Percentiles rank a stretch among this genome's conserved stretches.
These are phyloP conservation scores for Gopherus evgoodei DNA, from an alignment of 2,113 vertebrate species.

Conservation along the genomic window DNA sequence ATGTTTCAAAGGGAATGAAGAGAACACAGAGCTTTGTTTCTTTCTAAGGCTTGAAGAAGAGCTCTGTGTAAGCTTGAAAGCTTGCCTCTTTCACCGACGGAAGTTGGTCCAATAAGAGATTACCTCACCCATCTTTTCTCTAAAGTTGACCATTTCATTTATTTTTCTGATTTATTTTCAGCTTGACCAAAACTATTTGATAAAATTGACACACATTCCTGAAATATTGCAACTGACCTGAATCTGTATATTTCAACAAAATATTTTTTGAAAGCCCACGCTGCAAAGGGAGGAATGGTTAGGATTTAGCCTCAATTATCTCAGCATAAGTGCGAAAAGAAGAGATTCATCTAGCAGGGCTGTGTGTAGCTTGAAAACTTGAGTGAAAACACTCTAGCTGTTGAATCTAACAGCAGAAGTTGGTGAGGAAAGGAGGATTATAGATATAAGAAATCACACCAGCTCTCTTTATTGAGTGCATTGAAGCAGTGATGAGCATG, in stretches of 20 bases:
- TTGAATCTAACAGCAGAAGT: neutral
- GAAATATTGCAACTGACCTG: too few species aligned
- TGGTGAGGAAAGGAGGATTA: neutral
- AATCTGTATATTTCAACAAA: too few species aligned
- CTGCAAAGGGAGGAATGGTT: neutral
- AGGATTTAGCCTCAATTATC: neutral
- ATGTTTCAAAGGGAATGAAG: too few species aligned
- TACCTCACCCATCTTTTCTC: neutral
- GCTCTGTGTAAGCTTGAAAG: neutral
- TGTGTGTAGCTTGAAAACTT: neutral
- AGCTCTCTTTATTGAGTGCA: neutral
- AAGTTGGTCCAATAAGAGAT: neutral
- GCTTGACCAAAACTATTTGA: neutral
- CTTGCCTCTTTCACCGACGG: neutral
- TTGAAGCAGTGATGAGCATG: neutral
- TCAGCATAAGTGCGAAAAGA: neutral
- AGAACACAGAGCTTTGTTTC: too few species aligned
- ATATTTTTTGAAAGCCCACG: fast-evolving
- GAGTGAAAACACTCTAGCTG: neutral
- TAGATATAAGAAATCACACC: neutral
- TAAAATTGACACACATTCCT: neutral
- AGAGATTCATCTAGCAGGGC: neutral
- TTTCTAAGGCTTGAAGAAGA: neutral
- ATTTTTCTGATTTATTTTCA: neutral
- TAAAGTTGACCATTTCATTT: neutral